Percentiles rank a stretch among this genome's conserved stretches.
These are phyloP conservation scores for Aleiodes sp. DNA, from an alignment of 1,140 invertebrate species.

Conservation along the genomic window DNA sequence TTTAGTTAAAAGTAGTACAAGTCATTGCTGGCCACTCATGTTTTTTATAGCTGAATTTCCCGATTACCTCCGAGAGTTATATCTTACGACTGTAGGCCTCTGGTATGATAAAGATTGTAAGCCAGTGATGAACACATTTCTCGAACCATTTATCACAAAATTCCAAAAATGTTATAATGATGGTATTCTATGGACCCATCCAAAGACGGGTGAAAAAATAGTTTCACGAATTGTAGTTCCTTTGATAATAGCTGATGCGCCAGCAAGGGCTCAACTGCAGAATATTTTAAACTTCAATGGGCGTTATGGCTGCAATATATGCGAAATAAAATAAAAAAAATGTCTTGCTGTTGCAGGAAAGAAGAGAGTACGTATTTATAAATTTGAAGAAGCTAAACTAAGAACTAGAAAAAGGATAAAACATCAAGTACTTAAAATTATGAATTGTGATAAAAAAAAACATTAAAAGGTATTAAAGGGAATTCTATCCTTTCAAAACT, in stretches of 20 bases:
- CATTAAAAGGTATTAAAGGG: slow-evolving; percentile 42
- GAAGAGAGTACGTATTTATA: slow-evolving; percentile 33
- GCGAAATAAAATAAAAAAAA: slow-evolving; percentile 35
- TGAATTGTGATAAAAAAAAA: slow-evolving; percentile 11
- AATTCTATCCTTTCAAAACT: slow-evolving; percentile 26
- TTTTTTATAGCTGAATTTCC: slow-evolving; percentile 38
- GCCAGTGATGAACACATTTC: slow-evolving; percentile 37
- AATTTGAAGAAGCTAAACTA: slow-evolving; percentile 30
- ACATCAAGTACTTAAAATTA: slow-evolving; percentile 26
- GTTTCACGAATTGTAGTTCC: slow-evolving; percentile 38
- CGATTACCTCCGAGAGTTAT: slow-evolving; percentile 30
- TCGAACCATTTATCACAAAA: slow-evolving; percentile 37
- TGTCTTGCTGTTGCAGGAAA: slow-evolving; percentile 23
- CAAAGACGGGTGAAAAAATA: slow-evolving; percentile 22
- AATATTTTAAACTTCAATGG: slow-evolving; percentile 42
- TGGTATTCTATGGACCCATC: slow-evolving; percentile 40
- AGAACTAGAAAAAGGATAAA: slow-evolving; percentile 33
- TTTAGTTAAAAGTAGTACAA: slow-evolving; percentile 33
- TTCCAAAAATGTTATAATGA: slow-evolving; percentile 33
- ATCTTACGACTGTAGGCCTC: slow-evolving; percentile 29
- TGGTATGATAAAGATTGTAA: slow-evolving; percentile 34
- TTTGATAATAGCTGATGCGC: slow-evolving; percentile 41
- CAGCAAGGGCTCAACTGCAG: slow-evolving; percentile 43
- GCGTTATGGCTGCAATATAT: slow-evolving; percentile 40
- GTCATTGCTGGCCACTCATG: slow-evolving; percentile 38